Conservation (phyloP, 1,140 invertebrate genomes). For the Stegodyphus mimosarum region DNA sequence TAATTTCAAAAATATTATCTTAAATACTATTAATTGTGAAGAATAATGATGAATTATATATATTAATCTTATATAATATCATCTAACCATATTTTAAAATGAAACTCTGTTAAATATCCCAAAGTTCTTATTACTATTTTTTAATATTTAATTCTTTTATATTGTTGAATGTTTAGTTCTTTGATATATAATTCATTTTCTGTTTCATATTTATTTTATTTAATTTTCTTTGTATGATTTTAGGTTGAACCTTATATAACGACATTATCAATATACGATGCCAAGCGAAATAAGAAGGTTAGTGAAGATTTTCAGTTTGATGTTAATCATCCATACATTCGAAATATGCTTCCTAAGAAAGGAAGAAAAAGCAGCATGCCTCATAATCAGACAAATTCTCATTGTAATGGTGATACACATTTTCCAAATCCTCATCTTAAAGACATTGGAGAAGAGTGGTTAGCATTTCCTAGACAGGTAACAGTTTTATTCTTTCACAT, state of each 20-base stretch:
- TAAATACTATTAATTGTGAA: no score
- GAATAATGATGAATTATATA: no score
- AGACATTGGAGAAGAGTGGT: slow-evolving; percentile 75
- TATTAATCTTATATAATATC: no score
- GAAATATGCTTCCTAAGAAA: slow-evolving; percentile 72
- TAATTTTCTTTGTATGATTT: slow-evolving; percentile 23
- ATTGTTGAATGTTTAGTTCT: background rate
- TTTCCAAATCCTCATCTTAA: slow-evolving; percentile 68
- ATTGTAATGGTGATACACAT: slow-evolving; percentile 65
- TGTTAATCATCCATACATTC: slow-evolving; percentile 79
- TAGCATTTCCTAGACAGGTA: slow-evolving; percentile 74
- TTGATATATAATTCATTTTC: background rate
- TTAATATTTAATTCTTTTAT: background rate
- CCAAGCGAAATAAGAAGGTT: slow-evolving; percentile 83
- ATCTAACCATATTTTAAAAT: no score
- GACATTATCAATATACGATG: slow-evolving; percentile 86
- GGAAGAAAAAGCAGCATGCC: slow-evolving; percentile 63
- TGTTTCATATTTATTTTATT: background rate
- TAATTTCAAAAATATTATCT: no score
- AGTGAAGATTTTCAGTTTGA: slow-evolving; percentile 95
- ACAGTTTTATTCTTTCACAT: slow-evolving; percentile 13
- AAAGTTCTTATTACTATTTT: no score
- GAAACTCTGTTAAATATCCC: no score
- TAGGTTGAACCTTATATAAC: slow-evolving; percentile 91
- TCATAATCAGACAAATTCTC: slow-evolving; percentile 62